Percentiles rank a stretch among this genome's conserved stretches.
These are phyloP conservation scores for Jacana jacana DNA, from an alignment of 2,113 vertebrate species.

Conservation along the genomic window DNA sequence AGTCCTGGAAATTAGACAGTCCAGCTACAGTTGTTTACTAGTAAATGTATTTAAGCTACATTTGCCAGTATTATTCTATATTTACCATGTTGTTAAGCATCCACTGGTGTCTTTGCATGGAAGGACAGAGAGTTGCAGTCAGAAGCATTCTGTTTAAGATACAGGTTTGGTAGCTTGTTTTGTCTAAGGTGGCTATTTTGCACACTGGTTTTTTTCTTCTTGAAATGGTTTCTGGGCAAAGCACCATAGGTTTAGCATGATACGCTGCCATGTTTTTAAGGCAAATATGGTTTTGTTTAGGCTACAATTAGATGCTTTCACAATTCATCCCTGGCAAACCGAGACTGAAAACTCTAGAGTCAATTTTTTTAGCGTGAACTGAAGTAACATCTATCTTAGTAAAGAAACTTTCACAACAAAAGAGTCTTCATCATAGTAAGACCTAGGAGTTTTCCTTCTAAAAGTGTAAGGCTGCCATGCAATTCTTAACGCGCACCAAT, in stretches of 20 bases:
- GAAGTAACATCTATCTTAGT: slow-evolving; percentile 33
- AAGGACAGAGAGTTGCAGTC: background rate
- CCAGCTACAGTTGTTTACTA: background rate
- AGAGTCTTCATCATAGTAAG: background rate
- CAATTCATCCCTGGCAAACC: slow-evolving; percentile 39
- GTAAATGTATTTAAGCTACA: background rate
- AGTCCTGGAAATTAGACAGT: slow-evolving; percentile 13
- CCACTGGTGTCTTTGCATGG: background rate
- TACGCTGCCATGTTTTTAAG: slow-evolving; percentile 13
- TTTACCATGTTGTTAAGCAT: background rate
- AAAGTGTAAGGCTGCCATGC: background rate
- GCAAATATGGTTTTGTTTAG: slow-evolving; percentile 63
- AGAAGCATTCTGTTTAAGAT: background rate
- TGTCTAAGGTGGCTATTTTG: slow-evolving; percentile 23
- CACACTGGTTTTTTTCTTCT: background rate
- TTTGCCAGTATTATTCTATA: background rate
- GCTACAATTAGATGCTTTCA: slow-evolving; percentile 64
- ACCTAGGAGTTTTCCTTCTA: slow-evolving; percentile 14
- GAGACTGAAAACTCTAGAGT: slow-evolving; percentile 34
- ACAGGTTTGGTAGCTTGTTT: background rate
- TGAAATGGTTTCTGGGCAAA: slow-evolving; percentile 37
- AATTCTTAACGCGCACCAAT: background rate
- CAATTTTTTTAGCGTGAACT: slow-evolving; percentile 47
- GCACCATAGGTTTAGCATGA: slow-evolving; percentile 16
- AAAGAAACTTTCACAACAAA: slow-evolving; percentile 8